phyloP scores from a whole-genome alignment of 2,888 invertebrate genomes.

The Rhamnusium bicolor region DNA sequence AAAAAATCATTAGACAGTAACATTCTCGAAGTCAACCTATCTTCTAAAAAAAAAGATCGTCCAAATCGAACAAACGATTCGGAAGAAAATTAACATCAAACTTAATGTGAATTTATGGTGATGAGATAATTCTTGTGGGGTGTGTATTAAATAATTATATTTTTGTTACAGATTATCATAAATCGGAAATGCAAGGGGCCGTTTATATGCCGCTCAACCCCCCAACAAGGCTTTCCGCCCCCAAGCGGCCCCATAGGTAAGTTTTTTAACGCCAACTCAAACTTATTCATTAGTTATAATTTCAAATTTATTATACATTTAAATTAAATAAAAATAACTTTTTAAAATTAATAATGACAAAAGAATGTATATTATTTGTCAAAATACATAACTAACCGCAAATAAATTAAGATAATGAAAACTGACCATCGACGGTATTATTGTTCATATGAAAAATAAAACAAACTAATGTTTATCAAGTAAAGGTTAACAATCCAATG shows the following conservation, averaged over 20 bases:
- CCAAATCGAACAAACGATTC: too few species aligned
- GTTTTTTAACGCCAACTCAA: slow-evolving; percentile 36
- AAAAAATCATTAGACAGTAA: too few species aligned
- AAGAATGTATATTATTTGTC: too few species aligned
- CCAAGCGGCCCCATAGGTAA: slow-evolving; percentile 65
- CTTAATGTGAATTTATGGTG: too few species aligned
- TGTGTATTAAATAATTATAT: background rate
- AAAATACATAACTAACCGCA: slow-evolving; percentile 1
- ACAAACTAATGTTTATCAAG: slow-evolving; percentile 25
- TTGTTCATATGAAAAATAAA: slow-evolving; percentile 19
- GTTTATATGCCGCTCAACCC: slow-evolving; percentile 67
- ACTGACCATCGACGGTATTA: background rate
- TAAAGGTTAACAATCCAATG: slow-evolving; percentile 52
- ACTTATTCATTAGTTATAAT: background rate
- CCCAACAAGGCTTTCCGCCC: slow-evolving; percentile 67
- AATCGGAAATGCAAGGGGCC: slow-evolving; percentile 69
- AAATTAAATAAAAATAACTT: background rate
- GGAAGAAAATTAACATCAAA: too few species aligned
- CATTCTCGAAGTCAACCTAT: too few species aligned
- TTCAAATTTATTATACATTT: background rate
- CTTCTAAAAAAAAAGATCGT: too few species aligned
- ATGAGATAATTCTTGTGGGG: background rate
- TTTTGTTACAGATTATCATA: slow-evolving; percentile 66
- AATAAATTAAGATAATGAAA: background rate
- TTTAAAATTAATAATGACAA: too few species aligned